Percentiles rank a stretch among this genome's conserved stretches.
Conservation (phyloP, 2,113 vertebrate genomes). For the Corythornis cristatus region DNA sequence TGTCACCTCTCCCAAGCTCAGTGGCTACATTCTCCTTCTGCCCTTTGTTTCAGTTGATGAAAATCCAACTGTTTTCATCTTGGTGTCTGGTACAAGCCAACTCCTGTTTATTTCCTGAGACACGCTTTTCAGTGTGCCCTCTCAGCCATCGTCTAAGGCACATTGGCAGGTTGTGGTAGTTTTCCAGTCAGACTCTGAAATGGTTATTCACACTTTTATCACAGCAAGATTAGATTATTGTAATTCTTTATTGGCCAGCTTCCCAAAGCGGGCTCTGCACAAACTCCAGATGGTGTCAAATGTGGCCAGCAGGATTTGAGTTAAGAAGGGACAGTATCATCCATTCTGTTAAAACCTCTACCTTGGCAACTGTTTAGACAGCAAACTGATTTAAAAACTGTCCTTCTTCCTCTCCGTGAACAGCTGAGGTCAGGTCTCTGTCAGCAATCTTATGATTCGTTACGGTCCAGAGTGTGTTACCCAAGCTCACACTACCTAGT, state of each 20-base stretch:
- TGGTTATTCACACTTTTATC: slow-evolving; percentile 50
- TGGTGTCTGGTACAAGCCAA: accelerated
- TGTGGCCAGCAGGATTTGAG: slow-evolving; percentile 2
- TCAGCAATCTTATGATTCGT: neutral
- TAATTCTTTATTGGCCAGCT: slow-evolving; percentile 37
- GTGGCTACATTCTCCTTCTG: neutral
- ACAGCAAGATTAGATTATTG: slow-evolving; percentile 51
- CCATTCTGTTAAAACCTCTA: slow-evolving; percentile 17
- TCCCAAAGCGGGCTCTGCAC: slow-evolving; percentile 38
- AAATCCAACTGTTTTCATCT: neutral
- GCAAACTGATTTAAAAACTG: slow-evolving; percentile 6
- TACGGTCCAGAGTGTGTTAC: neutral
- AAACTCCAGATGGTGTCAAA: slow-evolving; percentile 66
- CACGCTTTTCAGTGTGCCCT: neutral
- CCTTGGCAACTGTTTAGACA: slow-evolving; percentile 38
- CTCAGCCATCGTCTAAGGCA: neutral
- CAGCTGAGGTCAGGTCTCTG: neutral
- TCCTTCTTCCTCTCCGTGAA: neutral
- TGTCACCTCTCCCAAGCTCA: neutral
- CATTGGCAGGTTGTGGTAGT: slow-evolving; percentile 15
- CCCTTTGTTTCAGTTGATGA: neutral
- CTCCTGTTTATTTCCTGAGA: neutral
- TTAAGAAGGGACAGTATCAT: slow-evolving; percentile 37
- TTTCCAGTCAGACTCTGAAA: slow-evolving; percentile 54
- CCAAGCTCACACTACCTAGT: neutral